phyloP scores from a whole-genome alignment of 2,797 vertebrate species.

The Lerista edwardsae region DNA sequence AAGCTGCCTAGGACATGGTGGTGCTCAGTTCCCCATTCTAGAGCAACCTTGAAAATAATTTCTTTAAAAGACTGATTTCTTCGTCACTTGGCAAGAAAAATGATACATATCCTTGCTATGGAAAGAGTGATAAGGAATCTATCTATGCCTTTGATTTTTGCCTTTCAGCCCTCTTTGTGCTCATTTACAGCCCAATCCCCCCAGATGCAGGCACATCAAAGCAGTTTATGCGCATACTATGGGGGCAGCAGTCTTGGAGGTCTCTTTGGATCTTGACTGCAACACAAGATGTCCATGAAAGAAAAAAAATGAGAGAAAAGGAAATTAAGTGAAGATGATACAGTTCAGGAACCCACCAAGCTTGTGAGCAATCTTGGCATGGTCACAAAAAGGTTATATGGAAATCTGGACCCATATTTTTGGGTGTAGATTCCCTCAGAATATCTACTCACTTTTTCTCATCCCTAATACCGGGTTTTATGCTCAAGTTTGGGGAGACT shows the following conservation, averaged over 20 bases:
- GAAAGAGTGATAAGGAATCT: neutral
- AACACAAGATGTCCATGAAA: neutral
- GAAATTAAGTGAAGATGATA: neutral
- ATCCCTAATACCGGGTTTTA: neutral
- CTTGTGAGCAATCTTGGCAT: neutral
- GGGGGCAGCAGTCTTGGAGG: too few species aligned
- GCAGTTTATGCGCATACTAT: too few species aligned
- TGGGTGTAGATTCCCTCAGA: neutral
- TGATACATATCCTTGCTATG: neutral
- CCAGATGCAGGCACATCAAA: too few species aligned
- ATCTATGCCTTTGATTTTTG: neutral
- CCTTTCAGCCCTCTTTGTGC: neutral
- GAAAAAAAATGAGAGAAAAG: neutral
- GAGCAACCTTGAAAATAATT: neutral
- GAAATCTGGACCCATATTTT: neutral
- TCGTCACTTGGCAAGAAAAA: neutral
- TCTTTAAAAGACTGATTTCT: neutral
- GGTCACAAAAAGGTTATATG: neutral
- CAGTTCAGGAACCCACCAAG: neutral
- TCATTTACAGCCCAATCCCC: neutral
- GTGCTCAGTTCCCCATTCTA: neutral
- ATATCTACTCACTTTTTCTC: neutral
- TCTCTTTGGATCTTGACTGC: neutral
- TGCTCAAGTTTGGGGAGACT: neutral
- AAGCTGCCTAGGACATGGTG: neutral